A percentile compares a stretch with the other conserved stretches of the same genome.
phyloP scores from a whole-genome alignment of 2,797 vertebrate species.

The Paramormyrops hopkinsi region DNA sequence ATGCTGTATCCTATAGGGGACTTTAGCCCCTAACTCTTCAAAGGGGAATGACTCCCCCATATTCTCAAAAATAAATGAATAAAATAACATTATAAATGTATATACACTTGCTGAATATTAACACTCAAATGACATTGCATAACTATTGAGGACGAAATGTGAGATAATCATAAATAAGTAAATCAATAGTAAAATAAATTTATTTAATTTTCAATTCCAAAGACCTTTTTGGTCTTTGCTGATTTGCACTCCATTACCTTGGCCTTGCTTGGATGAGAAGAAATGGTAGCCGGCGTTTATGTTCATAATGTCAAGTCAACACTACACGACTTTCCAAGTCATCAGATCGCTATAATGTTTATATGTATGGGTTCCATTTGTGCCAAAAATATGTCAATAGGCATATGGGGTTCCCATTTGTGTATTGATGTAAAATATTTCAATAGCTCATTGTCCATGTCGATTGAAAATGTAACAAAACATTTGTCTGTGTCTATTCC shows the following conservation, averaged over 20 bases:
- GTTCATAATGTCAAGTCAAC: not conserved
- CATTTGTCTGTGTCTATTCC: not conserved
- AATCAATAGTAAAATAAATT: not conserved
- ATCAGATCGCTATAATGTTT: not conserved
- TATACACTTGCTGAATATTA: not conserved
- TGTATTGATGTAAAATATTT: not conserved
- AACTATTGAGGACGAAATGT: not conserved
- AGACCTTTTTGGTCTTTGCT: not conserved
- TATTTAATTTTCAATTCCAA: not conserved
- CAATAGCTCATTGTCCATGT: not conserved
- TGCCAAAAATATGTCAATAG: not conserved
- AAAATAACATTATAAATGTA: not conserved
- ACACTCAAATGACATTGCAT: not conserved
- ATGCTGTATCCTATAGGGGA: not conserved
- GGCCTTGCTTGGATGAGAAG: not conserved
- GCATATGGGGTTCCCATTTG: not conserved
- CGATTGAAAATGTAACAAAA: not conserved
- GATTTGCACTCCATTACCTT: not conserved
- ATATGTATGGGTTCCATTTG: not conserved
- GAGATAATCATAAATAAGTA: not conserved
- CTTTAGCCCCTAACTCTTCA: not conserved
- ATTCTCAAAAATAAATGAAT: not conserved
- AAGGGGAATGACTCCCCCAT: not conserved
- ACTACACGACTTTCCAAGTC: not conserved
- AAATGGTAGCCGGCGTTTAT: not conserved